Base-by-base conservation (phyloP, 2,888 invertebrate genomes). In the Germaria angustata region DNA sequence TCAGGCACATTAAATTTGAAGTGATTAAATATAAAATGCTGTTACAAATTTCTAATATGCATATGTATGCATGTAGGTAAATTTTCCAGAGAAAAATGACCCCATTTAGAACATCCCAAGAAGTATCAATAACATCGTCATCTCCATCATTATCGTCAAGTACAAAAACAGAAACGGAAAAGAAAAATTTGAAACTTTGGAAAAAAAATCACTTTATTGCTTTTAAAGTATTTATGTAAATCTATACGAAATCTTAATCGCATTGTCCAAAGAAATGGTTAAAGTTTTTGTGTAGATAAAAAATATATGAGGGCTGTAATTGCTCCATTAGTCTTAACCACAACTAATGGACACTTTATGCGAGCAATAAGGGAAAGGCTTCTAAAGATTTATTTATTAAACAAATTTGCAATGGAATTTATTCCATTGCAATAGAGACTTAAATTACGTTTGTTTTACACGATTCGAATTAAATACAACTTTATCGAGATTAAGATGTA, bases 321-420 rank as follows among this genome's bases (percentile, higher is more conserved):
- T 84, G 84, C 84, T 78, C 68, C 80, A 84, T 85, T 85, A 84
- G 84, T 84, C 79, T 82, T 61, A 76, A 75, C 84, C 77, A 57
- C 80, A 84, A 82, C 84, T 82, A 85, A 84, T 84, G 82, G 76
- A 76, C 71, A 80, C 69, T 80, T n/a, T n/a, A n/a, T n/a, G n/a
- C n/a, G n/a, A n/a, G n/a, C n/a, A n/a, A n/a, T n/a, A n/a, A n/a
- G n/a, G n/a, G n/a, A n/a, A n/a, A n/a, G n/a, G n/a, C n/a, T n/a
- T n/a, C n/a, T n/a, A n/a, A n/a, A n/a, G n/a, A n/a, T n/a, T n/a
- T n/a, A n/a, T n/a, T n/a, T n/a, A n/a, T n/a, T n/a, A n/a, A n/a
- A n/a, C n/a, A n/a, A n/a, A n/a, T n/a, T n/a, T n/a, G n/a, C n/a
- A n/a, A n/a, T n/a, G n/a, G n/a, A n/a, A n/a, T n/a, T n/a, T n/a